Conservation (phyloP, 2,888 invertebrate genomes). For the Trachelus iudaicus region DNA sequence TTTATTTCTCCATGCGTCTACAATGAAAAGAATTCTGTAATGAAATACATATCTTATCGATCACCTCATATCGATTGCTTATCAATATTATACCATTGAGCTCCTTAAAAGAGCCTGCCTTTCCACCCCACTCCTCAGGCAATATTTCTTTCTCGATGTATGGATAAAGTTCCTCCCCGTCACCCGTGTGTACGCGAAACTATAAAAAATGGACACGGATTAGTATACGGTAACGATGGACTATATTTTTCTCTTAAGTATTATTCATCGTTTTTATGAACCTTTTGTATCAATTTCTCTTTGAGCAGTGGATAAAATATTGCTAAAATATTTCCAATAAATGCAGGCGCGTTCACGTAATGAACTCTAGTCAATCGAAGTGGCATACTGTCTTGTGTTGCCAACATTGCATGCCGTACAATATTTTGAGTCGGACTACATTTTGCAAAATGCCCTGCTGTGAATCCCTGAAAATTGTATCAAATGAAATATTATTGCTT, state of each 20-base stretch:
- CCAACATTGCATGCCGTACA: conserved; percentile 56
- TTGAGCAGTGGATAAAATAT: conserved; percentile 60
- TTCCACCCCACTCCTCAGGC: conserved; percentile 66
- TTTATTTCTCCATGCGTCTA: conserved; percentile 56
- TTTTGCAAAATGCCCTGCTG: conserved; percentile 57
- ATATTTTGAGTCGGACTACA: conserved; percentile 56
- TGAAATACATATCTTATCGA: conserved; percentile 4
- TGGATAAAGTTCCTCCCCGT: conserved; percentile 59
- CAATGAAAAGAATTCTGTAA: conserved; percentile 6
- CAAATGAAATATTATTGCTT: background rate
- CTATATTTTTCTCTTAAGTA: background rate
- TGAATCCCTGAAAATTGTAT: conserved; percentile 46
- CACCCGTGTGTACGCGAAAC: conserved; percentile 61
- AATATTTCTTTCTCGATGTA: conserved; percentile 62
- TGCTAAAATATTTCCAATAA: conserved; percentile 51
- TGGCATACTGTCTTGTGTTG: conserved; percentile 63
- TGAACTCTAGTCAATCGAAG: conserved; percentile 55
- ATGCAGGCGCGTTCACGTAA: conserved; percentile 53
- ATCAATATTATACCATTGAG: conserved; percentile 47
- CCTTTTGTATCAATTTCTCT: conserved; percentile 59
- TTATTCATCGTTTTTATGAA: conserved; percentile 22
- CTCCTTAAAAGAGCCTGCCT: conserved; percentile 56
- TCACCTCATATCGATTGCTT: background rate
- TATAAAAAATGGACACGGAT: conserved; percentile 27
- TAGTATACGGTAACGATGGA: background rate